Evolutionary conservation across 2,888 invertebrate genomes (phyloP).

Genomic region (Eupithecia dodoneata): DNA sequence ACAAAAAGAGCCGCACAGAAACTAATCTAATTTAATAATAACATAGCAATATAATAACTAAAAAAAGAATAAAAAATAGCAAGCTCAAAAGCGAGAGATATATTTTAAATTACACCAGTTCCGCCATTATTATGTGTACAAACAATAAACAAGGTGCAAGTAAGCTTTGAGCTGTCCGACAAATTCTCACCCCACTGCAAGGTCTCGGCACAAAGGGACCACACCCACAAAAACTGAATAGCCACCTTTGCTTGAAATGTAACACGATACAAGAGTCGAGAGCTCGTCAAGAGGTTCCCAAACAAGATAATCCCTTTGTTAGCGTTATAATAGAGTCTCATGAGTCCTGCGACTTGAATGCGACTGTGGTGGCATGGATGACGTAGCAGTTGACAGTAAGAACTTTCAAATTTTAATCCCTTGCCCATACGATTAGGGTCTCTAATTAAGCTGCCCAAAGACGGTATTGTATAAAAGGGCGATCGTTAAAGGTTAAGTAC

Average conservation of each 20-base stretch:
- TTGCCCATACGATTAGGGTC: neutral
- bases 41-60: neutral
- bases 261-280: conserved; percentile 73
- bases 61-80: conserved; percentile 21
- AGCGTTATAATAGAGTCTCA: conserved; percentile 77
- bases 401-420: neutral
- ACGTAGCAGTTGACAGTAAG: neutral
- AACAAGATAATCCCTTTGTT: conserved; percentile 83
- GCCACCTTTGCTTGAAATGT: conserved; percentile 67
- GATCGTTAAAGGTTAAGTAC: neutral
- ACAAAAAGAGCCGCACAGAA: neutral
- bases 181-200: conserved; percentile 69
- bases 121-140: conserved; percentile 51
- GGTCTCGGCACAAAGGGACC: conserved; percentile 58
- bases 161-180: conserved; percentile 60
- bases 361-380: conserved; percentile 8
- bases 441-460: no score
- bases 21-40: neutral
- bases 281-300: conserved; percentile 81
- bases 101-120: conserved; percentile 55
- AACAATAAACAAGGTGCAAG: conserved; percentile 61
- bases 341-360: conserved; percentile 48
- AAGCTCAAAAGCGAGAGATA: conserved; percentile 41
- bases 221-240: conserved; percentile 78
- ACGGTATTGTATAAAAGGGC: neutral